Conservation (phyloP, 2,888 invertebrate genomes). For the Tuberolachnus salignus region DNA sequence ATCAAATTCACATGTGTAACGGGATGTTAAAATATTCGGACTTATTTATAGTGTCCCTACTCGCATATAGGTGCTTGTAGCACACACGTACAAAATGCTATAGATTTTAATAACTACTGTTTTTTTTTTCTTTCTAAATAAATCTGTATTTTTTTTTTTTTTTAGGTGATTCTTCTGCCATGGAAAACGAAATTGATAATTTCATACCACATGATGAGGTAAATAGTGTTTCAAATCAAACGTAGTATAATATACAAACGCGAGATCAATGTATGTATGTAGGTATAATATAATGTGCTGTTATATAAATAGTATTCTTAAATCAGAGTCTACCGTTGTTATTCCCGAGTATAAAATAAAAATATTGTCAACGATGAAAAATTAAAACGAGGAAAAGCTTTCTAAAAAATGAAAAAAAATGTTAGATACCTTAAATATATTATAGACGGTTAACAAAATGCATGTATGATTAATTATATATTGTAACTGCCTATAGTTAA, state of each 20-base stretch:
- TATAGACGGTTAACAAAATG: no score
- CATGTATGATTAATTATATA: no score
- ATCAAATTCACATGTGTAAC: slow-evolving; percentile 20
- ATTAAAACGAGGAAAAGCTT: neutral
- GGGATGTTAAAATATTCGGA: slow-evolving; percentile 33
- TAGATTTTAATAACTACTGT: neutral
- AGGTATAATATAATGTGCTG: no score
- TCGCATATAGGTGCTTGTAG: neutral
- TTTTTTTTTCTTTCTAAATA: neutral
- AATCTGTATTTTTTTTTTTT: slow-evolving; percentile 12
- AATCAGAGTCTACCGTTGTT: no score
- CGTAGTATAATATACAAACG: neutral
- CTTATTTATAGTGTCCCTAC: neutral
- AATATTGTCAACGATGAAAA: neutral
- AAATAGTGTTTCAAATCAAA: neutral
- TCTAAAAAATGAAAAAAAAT: neutral
- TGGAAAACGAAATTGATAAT: slow-evolving; percentile 47
- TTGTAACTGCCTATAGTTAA: no score
- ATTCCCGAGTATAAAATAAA: no score
- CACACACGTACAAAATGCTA: slow-evolving; percentile 2
- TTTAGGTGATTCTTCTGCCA: slow-evolving; percentile 42
- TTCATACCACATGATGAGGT: slow-evolving; percentile 40
- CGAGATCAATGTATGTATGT: no score
- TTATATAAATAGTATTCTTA: no score
- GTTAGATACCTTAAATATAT: no score